These are phyloP conservation scores for Eurosta solidaginis DNA, from an alignment of 1,140 invertebrate genomes.

Conservation along the genomic window DNA sequence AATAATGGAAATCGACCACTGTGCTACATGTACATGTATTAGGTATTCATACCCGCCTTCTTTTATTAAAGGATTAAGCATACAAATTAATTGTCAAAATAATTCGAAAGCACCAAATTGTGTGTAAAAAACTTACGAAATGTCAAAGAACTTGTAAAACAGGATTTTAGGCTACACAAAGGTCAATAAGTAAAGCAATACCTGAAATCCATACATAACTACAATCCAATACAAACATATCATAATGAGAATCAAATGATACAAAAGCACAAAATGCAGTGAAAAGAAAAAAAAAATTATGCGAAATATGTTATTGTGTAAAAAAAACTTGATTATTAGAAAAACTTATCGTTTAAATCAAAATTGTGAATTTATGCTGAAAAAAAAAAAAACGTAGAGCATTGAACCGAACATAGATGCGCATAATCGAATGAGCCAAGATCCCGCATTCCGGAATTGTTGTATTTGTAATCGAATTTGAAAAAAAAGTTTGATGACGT, in stretches of 20 bases:
- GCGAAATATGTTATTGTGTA: not conserved
- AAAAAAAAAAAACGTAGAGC: not conserved
- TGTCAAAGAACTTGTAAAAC: not conserved
- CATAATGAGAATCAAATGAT: not conserved
- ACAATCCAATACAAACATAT: not conserved
- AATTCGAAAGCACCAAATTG: not conserved
- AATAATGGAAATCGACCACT: too few relatives aligned
- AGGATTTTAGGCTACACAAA: not conserved
- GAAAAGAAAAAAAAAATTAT: not conserved
- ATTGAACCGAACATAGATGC: too few relatives aligned
- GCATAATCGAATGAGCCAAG: too few relatives aligned
- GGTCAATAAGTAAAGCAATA: not conserved
- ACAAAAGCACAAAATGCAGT: not conserved
- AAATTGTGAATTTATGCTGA: not conserved
- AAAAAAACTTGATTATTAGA: not conserved
- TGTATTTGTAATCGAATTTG: too few relatives aligned
- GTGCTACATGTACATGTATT: too few relatives aligned
- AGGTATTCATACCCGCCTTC: too few relatives aligned
- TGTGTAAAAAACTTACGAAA: not conserved
- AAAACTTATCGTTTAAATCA: not conserved
- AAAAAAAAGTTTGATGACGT: too few relatives aligned
- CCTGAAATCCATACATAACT: too few relatives aligned
- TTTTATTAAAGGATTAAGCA: not conserved
- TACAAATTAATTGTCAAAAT: not conserved
- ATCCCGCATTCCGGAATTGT: too few relatives aligned